Evolutionary conservation across 2,888 invertebrate genomes (phyloP).

Genomic region (Pristionchus arcanus): DNA sequence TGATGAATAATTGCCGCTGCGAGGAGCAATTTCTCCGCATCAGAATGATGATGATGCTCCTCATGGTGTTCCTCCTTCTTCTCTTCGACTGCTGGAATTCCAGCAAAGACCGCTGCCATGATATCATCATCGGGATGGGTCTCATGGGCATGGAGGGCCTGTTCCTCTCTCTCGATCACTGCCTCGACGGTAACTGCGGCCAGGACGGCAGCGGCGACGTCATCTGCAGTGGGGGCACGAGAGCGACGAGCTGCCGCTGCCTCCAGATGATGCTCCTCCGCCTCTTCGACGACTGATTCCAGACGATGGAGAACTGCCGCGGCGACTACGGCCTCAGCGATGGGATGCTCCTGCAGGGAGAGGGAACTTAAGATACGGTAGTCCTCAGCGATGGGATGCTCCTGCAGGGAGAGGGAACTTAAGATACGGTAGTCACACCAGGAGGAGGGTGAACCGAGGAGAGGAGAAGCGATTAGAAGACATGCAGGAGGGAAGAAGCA

Average conservation of each 20-base stretch:
- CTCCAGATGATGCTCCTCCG: constrained; percentile 12
- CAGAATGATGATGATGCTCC: constrained; percentile 18
- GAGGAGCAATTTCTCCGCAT: not conserved
- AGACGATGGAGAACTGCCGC: constrained; percentile 45
- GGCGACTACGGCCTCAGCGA: constrained; percentile 48
- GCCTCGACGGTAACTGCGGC: constrained; percentile 17
- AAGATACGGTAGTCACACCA: not conserved
- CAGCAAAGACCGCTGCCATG: constrained; percentile 57
- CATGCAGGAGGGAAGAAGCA: not conserved
- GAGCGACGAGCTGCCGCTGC: not conserved
- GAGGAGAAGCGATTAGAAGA: not conserved
- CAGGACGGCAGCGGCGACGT: constrained; percentile 28
- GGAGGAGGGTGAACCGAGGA: not conserved
- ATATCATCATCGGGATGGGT: constrained; percentile 44
- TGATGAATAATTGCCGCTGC: constrained; percentile 12
- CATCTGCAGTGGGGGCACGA: constrained; percentile 30
- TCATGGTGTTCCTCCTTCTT: not conserved
- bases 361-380: constrained; percentile 13
- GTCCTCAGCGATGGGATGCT: not conserved
- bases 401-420: not conserved
- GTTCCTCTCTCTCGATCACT: constrained; percentile 23
- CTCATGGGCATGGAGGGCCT: constrained; percentile 12
- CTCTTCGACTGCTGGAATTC: not conserved
- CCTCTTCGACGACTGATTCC: constrained; percentile 52
- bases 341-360: constrained; percentile 44